A percentile compares a stretch with the other conserved stretches of the same genome.
phyloP scores from a whole-genome alignment of 2,888 invertebrate genomes.

The Aelia acuminata region DNA sequence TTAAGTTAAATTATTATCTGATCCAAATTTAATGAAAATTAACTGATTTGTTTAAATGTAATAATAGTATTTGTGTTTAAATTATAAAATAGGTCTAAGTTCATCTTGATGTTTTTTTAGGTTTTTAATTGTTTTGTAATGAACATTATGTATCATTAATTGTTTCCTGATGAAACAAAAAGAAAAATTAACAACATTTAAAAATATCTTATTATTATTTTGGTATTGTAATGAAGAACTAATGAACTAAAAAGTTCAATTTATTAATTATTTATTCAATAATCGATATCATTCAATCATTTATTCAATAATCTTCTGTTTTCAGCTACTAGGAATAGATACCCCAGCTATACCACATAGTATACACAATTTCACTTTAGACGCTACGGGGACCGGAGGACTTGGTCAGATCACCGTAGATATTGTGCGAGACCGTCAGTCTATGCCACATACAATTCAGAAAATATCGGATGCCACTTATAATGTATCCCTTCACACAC shows the following conservation, averaged over 20 bases:
- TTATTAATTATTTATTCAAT: background rate
- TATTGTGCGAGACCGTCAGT: conserved; percentile 89
- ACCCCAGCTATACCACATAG: conserved; percentile 84
- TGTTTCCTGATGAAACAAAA: background rate
- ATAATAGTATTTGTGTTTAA: background rate
- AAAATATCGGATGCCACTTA: conserved; percentile 79
- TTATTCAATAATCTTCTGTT: conserved; percentile 40
- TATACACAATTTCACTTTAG: conserved; percentile 87
- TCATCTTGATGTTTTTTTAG: background rate
- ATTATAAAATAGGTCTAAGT: background rate
- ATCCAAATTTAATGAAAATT: background rate
- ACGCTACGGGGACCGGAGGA: conserved; percentile 84
- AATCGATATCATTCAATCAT: background rate
- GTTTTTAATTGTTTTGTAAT: no score
- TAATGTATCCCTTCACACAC: conserved; percentile 73
- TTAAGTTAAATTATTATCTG: background rate
- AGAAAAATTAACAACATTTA: no score
- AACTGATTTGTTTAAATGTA: background rate
- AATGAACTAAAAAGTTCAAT: background rate
- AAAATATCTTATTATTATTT: no score
- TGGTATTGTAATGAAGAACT: no score
- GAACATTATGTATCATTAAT: background rate
- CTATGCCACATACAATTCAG: conserved; percentile 86
- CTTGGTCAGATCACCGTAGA: conserved; percentile 90
- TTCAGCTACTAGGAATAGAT: conserved; percentile 79